Evolutionary conservation across 1,140 invertebrate species (phyloP).

Genomic region (Ladona fulva): DNA sequence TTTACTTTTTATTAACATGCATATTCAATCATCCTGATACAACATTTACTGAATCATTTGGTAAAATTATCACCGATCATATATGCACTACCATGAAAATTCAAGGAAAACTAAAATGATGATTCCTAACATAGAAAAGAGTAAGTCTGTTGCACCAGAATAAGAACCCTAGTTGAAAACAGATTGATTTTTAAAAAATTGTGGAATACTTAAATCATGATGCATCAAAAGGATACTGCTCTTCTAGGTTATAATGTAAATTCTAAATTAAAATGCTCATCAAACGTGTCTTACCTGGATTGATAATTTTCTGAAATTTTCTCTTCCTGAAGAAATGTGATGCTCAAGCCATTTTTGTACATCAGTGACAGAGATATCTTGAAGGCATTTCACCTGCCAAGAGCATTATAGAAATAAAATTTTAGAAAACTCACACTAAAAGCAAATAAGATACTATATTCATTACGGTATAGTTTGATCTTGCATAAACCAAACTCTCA

Average conservation of each 20-base stretch:
- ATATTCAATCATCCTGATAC: too few relatives aligned
- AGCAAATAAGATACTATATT: background rate
- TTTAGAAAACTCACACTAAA: background rate
- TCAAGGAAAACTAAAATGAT: too few relatives aligned
- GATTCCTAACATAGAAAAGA: background rate
- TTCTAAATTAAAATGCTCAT: background rate
- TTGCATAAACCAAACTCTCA: too few relatives aligned
- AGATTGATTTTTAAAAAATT: background rate
- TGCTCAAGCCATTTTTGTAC: slow-evolving; percentile 49
- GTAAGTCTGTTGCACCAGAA: background rate
- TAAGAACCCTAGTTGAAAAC: background rate
- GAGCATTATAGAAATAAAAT: background rate
- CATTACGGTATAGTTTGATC: slow-evolving; percentile 32
- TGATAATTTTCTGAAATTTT: slow-evolving; percentile 52
- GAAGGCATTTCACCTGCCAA: slow-evolving; percentile 34
- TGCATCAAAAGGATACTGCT: background rate
- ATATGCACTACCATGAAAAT: too few relatives aligned
- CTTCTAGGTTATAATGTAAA: background rate
- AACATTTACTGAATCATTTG: too few relatives aligned
- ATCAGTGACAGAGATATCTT: slow-evolving; percentile 41
- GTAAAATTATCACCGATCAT: too few relatives aligned
- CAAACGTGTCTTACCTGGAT: slow-evolving; percentile 41
- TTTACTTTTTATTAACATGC: too few relatives aligned
- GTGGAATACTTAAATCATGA: background rate
- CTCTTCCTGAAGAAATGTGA: slow-evolving; percentile 40